A percentile compares a stretch with the other conserved stretches of the same genome.
Evolutionary conservation across 2,797 vertebrate species (phyloP).

Genomic region (Sandelia bainsii): DNA sequence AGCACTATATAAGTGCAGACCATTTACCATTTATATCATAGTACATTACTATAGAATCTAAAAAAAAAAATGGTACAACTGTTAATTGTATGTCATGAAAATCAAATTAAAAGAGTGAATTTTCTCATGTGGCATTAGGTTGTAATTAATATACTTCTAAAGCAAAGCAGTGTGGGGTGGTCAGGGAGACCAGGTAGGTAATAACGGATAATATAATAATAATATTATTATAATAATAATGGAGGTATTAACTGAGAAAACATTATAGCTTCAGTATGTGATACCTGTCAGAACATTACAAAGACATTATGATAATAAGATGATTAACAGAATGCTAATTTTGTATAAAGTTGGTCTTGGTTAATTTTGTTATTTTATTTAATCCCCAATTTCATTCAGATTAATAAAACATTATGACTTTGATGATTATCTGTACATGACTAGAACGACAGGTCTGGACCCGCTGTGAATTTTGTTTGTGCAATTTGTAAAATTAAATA

Average conservation of each 20-base stretch:
- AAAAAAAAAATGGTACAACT: too few relatives aligned
- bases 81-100: not conserved
- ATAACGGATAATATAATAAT: too few relatives aligned
- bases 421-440: not conserved
- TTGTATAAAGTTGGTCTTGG: not conserved
- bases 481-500: too few relatives aligned
- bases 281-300: not conserved
- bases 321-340: not conserved
- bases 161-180: not conserved
- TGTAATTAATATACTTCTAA: constrained; percentile 4
- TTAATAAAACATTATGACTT: not conserved
- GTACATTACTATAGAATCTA: too few relatives aligned
- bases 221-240: too few relatives aligned
- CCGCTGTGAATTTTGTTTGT: not conserved
- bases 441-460: not conserved
- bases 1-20: too few relatives aligned
- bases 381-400: not conserved
- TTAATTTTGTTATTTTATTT: too few relatives aligned
- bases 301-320: not conserved
- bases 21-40: too few relatives aligned
- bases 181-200: not conserved
- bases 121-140: not conserved
- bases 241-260: not conserved
- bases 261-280: not conserved
- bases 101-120: constrained; percentile 3